Conservation (phyloP, 2,797 vertebrate species). For the Gadopsis bispinosus region DNA sequence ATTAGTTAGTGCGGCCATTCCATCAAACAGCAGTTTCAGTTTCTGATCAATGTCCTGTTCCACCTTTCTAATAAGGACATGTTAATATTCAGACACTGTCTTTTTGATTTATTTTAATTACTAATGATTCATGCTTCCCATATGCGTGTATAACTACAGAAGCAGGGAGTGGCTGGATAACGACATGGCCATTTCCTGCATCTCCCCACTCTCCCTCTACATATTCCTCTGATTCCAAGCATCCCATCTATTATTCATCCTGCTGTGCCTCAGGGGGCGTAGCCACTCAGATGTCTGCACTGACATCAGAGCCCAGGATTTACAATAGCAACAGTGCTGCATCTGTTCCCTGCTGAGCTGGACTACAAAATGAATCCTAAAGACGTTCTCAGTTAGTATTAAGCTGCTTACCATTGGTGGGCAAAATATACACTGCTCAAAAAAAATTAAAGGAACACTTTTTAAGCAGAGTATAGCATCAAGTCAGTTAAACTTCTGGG, state of each 20-base stretch:
- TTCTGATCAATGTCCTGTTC: background rate
- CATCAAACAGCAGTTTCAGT: conserved; percentile 3
- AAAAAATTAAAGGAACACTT: too few relatives aligned
- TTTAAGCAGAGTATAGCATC: too few relatives aligned
- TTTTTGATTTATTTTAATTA: background rate
- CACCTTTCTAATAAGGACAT: background rate
- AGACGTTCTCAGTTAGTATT: background rate
- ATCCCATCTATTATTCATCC: conserved; percentile 66
- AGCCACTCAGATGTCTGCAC: conserved; percentile 39
- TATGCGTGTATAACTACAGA: background rate
- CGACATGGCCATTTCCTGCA: background rate
- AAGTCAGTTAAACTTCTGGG: too few relatives aligned
- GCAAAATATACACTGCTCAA: too few relatives aligned
- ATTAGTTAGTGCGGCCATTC: background rate
- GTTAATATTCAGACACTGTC: background rate
- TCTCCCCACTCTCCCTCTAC: background rate
- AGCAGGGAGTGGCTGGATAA: too few relatives aligned
- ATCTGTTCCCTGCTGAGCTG: background rate
- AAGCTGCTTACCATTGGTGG: background rate
- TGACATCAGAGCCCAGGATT: background rate
- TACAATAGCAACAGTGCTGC: background rate
- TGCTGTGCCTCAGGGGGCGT: background rate
- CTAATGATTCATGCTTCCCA: background rate
- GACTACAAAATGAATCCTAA: background rate
- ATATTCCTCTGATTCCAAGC: conserved; percentile 43